A percentile compares a stretch with the other conserved stretches of the same genome.
These are phyloP conservation scores for Pseudorasbora parva DNA, from an alignment of 2,113 vertebrate genomes.

Conservation along the genomic window DNA sequence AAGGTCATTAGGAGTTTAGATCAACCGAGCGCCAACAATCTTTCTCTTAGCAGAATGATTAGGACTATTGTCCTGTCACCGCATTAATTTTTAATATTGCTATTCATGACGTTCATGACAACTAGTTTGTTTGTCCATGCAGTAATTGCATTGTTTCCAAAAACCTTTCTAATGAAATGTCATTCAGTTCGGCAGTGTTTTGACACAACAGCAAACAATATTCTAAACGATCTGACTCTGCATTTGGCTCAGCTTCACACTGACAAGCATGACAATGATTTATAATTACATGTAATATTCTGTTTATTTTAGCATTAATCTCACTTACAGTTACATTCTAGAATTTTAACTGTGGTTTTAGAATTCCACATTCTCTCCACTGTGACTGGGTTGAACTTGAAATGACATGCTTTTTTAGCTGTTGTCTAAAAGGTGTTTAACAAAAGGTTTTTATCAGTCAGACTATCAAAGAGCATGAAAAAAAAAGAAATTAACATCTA, in stretches of 20 bases:
- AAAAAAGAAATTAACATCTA: too few relatives aligned
- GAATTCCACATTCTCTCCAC: background rate
- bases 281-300: constrained; percentile 16
- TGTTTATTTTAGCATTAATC: constrained; percentile 30
- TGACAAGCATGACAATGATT: constrained; percentile 8
- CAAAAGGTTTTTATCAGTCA: background rate
- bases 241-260: background rate
- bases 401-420: background rate
- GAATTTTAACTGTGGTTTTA: background rate
- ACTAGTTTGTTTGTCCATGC: background rate
- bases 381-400: background rate
- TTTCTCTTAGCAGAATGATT: background rate
- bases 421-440: background rate
- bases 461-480: background rate
- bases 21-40: background rate
- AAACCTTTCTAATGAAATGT: constrained; percentile 16
- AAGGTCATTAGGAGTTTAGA: constrained; percentile 47
- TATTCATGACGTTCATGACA: background rate
- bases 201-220: background rate
- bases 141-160: constrained; percentile 14
- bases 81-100: background rate
- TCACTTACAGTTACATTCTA: background rate
- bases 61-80: background rate
- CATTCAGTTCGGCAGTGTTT: background rate
- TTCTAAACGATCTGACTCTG: constrained; percentile 4